Conservation (phyloP, 2,888 invertebrate species). For the Ypsolopha scabrella region DNA sequence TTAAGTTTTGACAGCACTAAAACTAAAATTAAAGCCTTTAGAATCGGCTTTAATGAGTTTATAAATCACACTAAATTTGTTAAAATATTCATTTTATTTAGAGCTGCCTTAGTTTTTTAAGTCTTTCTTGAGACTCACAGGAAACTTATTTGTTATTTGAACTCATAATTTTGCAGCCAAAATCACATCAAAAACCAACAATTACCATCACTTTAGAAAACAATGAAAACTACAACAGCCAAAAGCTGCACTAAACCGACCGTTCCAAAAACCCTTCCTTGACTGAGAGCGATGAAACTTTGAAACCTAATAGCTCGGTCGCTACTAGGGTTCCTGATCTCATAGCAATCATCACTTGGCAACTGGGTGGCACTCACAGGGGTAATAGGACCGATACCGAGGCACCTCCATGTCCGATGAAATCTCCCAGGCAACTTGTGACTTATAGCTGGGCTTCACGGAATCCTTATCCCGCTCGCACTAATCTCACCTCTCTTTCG, state of each 20-base stretch:
- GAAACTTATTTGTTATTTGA: too few species aligned
- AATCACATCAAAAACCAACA: background rate
- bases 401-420: conserved; percentile 65
- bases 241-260: background rate
- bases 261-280: background rate
- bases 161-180: background rate
- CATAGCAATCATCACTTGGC: conserved; percentile 1
- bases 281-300: background rate
- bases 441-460: conserved; percentile 10
- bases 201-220: background rate
- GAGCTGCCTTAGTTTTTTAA: too few species aligned
- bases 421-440: conserved; percentile 63
- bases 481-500: conserved; percentile 16
- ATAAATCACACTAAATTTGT: too few species aligned
- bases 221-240: background rate
- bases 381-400: conserved; percentile 60
- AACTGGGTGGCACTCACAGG: conserved; percentile 46
- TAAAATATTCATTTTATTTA: too few species aligned
- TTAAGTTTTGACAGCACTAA: too few species aligned
- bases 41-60: too few species aligned
- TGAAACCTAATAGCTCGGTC: background rate
- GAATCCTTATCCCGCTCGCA: conserved; percentile 16
- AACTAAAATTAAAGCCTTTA: too few species aligned
- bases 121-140: too few species aligned
- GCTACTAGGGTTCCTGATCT: background rate